A percentile compares a stretch with the other conserved stretches of the same genome.
Conservation (phyloP, 2,797 vertebrate species). For the Pogonophryne albipinna region DNA sequence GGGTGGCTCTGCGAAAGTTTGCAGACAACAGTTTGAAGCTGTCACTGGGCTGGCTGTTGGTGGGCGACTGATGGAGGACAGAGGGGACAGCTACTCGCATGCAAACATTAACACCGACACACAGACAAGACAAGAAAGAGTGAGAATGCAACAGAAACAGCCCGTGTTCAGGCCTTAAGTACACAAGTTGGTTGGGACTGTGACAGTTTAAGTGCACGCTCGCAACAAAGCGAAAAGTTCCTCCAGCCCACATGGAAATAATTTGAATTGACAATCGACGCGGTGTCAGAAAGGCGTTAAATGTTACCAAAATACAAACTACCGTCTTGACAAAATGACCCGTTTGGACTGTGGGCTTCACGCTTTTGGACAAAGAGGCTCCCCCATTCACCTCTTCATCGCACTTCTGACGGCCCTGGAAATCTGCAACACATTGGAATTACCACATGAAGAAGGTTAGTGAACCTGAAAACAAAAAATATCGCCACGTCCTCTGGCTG, state of each 20-base stretch:
- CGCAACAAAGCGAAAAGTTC: constrained; percentile 34
- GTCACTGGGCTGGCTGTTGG: constrained; percentile 66
- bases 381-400: constrained; percentile 62
- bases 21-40: constrained; percentile 75
- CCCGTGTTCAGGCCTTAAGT: constrained; percentile 31
- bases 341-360: constrained; percentile 58
- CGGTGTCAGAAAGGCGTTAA: constrained; percentile 33
- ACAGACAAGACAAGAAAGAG: constrained; percentile 4
- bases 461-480: background rate
- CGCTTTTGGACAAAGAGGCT: constrained; percentile 61
- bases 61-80: constrained; percentile 73
- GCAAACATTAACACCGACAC: constrained; percentile 30
- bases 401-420: constrained; percentile 69
- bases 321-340: constrained; percentile 79
- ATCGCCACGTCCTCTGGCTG: background rate
- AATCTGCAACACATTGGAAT: constrained; percentile 53
- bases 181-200: constrained; percentile 24
- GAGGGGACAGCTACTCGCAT: constrained; percentile 34
- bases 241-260: constrained; percentile 32
- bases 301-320: constrained; percentile 38
- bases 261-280: constrained; percentile 60
- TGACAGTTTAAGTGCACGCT: constrained; percentile 40
- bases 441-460: constrained; percentile 76
- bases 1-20: constrained; percentile 82
- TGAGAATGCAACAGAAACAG: constrained; percentile 43